Percentiles rank a stretch among this genome's conserved stretches.
These are phyloP conservation scores for Ceratotherium simum DNA, from an alignment of 2,113 vertebrate genomes.

Conservation along the genomic window DNA sequence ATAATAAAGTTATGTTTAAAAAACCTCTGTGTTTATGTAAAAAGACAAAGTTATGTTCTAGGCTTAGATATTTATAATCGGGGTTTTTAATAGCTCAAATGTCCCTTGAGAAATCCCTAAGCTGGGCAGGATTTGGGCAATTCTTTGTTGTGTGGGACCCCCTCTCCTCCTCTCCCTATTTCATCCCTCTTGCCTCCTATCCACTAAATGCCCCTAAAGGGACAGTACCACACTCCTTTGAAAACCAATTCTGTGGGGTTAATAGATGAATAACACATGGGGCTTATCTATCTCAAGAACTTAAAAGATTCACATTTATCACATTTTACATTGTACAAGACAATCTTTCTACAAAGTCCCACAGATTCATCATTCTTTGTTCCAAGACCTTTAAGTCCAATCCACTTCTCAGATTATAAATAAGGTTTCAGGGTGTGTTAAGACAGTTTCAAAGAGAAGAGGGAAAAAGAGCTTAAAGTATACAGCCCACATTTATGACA, in stretches of 20 bases:
- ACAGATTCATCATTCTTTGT: not conserved
- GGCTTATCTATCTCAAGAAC: not conserved
- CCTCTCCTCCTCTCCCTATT: not conserved
- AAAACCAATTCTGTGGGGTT: not conserved
- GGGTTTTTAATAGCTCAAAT: conserved; percentile 43
- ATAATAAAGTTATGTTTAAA: not conserved
- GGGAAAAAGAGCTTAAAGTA: not conserved
- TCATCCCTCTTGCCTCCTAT: not conserved
- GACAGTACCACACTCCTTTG: not conserved
- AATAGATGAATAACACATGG: not conserved
- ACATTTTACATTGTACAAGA: not conserved
- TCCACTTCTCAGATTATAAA: conserved; percentile 5
- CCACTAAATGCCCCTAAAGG: not conserved
- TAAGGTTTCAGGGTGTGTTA: not conserved
- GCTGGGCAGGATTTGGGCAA: not conserved
- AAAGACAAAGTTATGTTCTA: conserved; percentile 15
- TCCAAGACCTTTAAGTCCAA: not conserved
- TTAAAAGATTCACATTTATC: not conserved
- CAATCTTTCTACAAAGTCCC: not conserved
- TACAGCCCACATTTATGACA: not conserved
- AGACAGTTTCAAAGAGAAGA: not conserved
- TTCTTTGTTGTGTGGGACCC: not conserved
- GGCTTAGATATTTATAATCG: conserved; percentile 21
- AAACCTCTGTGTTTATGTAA: not conserved
- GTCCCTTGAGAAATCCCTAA: not conserved